Evolutionary conservation across 2,113 vertebrate species (phyloP).

Genomic region (Scopus umbretta): DNA sequence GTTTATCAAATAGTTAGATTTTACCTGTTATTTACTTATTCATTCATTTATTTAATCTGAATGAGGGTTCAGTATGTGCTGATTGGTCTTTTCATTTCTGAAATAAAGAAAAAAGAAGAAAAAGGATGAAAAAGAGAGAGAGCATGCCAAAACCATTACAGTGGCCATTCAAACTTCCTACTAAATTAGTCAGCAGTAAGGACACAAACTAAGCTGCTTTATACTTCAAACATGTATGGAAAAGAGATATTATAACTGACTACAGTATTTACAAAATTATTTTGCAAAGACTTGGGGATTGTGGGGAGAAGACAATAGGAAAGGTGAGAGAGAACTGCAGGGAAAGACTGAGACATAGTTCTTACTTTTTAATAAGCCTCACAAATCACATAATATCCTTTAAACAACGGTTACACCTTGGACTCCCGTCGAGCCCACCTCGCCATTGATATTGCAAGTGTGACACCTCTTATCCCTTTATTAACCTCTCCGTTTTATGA

Average conservation of each 20-base stretch:
- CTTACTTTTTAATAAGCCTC: conserved; percentile 38
- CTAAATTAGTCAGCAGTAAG: neutral
- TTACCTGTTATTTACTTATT: neutral
- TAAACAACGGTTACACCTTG: conserved; percentile 12
- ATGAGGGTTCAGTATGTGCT: neutral
- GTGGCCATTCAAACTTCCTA: neutral
- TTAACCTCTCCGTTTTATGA: conserved; percentile 68
- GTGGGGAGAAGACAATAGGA: neutral
- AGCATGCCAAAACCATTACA: fast-evolving
- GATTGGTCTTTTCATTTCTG: neutral
- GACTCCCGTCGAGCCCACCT: neutral
- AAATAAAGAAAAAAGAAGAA: neutral
- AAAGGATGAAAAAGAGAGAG: neutral
- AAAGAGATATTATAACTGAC: neutral
- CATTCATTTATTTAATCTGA: neutral
- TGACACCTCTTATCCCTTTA: conserved; percentile 64
- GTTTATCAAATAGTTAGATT: neutral
- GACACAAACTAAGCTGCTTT: neutral
- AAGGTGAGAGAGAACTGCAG: neutral
- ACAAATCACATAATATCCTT: conserved; percentile 48
- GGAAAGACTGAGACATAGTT: neutral
- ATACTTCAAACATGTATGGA: neutral
- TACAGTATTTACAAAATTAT: neutral
- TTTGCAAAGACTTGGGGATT: neutral
- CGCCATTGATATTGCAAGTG: neutral